Conservation (phyloP, 2,888 invertebrate genomes). For the Cheilosia vulpina region DNA sequence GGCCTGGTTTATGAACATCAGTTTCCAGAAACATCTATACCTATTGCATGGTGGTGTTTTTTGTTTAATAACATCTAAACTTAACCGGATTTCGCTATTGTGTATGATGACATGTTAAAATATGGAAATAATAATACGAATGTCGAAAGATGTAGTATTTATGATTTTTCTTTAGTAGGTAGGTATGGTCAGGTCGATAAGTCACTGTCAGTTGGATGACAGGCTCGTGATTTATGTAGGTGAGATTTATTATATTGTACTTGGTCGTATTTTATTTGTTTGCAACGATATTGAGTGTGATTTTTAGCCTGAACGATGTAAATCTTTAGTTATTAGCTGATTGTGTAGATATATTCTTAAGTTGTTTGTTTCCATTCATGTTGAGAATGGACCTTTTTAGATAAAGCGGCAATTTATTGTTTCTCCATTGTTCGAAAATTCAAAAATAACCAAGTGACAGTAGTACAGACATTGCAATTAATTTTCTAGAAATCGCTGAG, state of each 20-base stretch:
- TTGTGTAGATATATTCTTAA: background rate
- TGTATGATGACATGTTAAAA: conserved; percentile 22
- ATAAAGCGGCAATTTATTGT: too few relatives aligned
- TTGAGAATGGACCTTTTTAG: too few relatives aligned
- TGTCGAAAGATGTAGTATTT: conserved; percentile 26
- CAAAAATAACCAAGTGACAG: too few relatives aligned
- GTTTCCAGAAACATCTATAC: conserved; percentile 16
- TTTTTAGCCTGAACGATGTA: background rate
- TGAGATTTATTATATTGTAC: background rate
- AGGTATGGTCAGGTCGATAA: conserved; percentile 16
- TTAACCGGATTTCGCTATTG: conserved; percentile 47
- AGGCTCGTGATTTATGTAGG: conserved; percentile 28
- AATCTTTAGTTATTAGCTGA: conserved; percentile 1
- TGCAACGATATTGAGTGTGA: background rate
- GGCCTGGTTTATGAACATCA: conserved; percentile 36
- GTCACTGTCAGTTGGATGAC: conserved; percentile 27
- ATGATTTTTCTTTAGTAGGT: conserved; percentile 17
- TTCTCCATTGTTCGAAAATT: too few relatives aligned
- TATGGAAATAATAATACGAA: conserved; percentile 47
- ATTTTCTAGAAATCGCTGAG: too few relatives aligned
- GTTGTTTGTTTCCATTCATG: background rate
- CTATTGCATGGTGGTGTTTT: conserved; percentile 1
- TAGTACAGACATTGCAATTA: too few relatives aligned
- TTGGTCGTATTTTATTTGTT: background rate
- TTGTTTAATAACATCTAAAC: conserved; percentile 12